Conservation (phyloP, 2,797 vertebrate genomes). For the Platalea minor region DNA sequence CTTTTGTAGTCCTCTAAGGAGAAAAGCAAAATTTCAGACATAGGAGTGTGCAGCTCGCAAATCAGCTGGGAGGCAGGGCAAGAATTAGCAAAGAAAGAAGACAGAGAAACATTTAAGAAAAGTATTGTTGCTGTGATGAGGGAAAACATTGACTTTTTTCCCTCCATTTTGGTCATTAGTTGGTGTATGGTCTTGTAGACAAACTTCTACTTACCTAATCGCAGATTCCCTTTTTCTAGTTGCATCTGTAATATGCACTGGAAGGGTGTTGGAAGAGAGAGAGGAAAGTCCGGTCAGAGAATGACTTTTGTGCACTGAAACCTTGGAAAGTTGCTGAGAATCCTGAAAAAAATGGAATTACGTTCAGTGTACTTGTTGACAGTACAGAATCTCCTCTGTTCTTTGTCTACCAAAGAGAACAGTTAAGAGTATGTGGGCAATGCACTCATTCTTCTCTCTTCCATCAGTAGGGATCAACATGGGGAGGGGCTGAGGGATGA, state of each 20-base stretch:
- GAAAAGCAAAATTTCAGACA: neutral
- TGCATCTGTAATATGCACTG: slow-evolving; percentile 89
- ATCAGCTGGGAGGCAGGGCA: neutral
- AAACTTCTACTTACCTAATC: slow-evolving; percentile 81
- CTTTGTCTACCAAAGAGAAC: neutral
- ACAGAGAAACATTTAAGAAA: neutral
- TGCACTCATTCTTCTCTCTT: neutral
- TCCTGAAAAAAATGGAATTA: slow-evolving; percentile 69
- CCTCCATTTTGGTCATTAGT: neutral
- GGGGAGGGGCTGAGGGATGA: neutral
- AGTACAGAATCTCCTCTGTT: neutral
- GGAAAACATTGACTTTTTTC: neutral
- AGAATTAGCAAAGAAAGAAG: neutral
- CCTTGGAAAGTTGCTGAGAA: slow-evolving; percentile 53
- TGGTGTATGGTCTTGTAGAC: neutral
- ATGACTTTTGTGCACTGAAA: slow-evolving; percentile 74
- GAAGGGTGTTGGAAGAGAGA: slow-evolving; percentile 88
- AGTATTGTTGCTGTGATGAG: neutral
- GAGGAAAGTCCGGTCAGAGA: slow-evolving; percentile 83
- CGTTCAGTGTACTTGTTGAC: neutral
- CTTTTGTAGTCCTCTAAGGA: neutral
- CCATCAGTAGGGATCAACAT: neutral
- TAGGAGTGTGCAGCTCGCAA: neutral
- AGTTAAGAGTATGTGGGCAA: neutral
- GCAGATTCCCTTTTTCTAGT: slow-evolving; percentile 84